Conservation (phyloP, 23 tunicate genomes). For the Styela plicata region DNA sequence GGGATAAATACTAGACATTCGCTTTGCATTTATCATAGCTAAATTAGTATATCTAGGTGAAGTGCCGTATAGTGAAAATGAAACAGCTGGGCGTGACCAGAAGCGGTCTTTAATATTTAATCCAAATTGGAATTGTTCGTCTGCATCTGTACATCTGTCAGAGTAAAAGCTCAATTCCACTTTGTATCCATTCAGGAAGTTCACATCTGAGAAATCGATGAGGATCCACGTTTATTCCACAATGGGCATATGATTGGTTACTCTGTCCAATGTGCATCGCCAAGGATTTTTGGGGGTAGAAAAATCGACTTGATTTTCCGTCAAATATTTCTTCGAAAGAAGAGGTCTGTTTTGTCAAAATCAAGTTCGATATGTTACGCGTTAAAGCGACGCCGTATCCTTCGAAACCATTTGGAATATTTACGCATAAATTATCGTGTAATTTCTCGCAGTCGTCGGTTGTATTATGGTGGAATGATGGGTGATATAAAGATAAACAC, state of each 20-base stretch:
- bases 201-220: background rate
- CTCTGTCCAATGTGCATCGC: background rate
- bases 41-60: background rate
- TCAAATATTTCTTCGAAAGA: background rate
- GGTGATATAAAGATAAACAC: background rate
- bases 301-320: background rate
- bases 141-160: background rate
- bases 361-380: background rate
- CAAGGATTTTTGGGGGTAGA: background rate
- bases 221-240: background rate
- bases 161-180: background rate
- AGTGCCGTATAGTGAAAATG: slow-evolving; percentile 5
- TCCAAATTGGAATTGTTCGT: background rate
- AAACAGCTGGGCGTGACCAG: slow-evolving; percentile 13
- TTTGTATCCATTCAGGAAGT: background rate
- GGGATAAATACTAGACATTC: slow-evolving; percentile 12
- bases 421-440: background rate
- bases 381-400: background rate
- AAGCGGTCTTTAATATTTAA: background rate
- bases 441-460: background rate
- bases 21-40: slow-evolving; percentile 5
- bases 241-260: background rate
- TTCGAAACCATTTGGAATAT: background rate
- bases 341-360: background rate
- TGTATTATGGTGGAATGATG: background rate